phyloP scores from a whole-genome alignment of 2,113 vertebrate species.

The Paedocypris sp. region DNA sequence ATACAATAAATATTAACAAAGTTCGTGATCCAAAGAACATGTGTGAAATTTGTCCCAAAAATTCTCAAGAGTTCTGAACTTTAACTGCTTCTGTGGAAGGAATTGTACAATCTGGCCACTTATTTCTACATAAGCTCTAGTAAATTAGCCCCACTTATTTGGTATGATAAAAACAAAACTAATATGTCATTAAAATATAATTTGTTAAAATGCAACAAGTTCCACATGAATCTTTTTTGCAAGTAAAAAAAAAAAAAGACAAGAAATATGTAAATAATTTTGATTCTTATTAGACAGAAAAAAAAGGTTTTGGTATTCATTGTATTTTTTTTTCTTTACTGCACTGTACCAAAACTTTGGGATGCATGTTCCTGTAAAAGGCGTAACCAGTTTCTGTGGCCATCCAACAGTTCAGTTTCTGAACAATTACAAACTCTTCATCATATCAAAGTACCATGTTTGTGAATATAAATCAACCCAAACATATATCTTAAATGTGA shows the following conservation, averaged over 20 bases:
- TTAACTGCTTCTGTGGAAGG: conserved; percentile 47
- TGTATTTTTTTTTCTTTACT: too few relatives aligned
- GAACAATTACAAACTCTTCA: too few relatives aligned
- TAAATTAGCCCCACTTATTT: conserved; percentile 36
- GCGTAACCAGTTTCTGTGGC: conserved; percentile 34
- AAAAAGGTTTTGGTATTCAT: too few relatives aligned
- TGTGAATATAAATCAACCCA: conserved; percentile 32
- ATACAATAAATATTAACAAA: conserved; percentile 79
- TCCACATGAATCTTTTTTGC: too few relatives aligned
- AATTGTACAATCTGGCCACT: conserved; percentile 52
- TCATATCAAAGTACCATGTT: conserved; percentile 53
- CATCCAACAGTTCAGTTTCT: too few relatives aligned
- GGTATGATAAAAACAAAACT: conserved; percentile 36
- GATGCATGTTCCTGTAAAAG: conserved; percentile 25
- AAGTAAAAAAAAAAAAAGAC: too few relatives aligned
- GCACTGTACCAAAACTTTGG: conserved; percentile 46
- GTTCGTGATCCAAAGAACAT: conserved; percentile 60
- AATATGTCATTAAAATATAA: conserved; percentile 21
- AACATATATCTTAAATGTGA: conserved; percentile 9
- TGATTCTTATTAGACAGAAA: conserved; percentile 45
- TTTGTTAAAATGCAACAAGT: conserved; percentile 34
- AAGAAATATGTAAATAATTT: conserved; percentile 47
- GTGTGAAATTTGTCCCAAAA: conserved; percentile 53
- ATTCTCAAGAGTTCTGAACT: conserved; percentile 47
- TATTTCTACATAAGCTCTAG: conserved; percentile 22